Base-by-base conservation (phyloP, 2,113 vertebrate genomes). In the Nothoprocta pentlandii region DNA sequence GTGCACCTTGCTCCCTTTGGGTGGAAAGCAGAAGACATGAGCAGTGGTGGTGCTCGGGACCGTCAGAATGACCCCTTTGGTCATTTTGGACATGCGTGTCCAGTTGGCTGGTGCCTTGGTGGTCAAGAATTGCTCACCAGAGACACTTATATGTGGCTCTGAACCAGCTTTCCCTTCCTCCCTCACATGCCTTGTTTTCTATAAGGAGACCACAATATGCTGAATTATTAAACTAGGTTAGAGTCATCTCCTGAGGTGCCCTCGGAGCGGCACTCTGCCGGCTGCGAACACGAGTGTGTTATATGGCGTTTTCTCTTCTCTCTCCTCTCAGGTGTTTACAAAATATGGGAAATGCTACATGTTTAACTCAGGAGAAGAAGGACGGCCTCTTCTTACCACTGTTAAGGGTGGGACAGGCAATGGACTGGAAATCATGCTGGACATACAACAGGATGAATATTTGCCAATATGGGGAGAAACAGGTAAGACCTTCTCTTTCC, bases 261-360 rank as follows among this genome's bases (percentile, higher is more conserved):
- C 73, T 77, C 34, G 1, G 8, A 86, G 77, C 61, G 20, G 39
- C 34, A 32, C 41, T 42, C 41, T 54, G n/a, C 71, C 3, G 0
- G 25, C 3, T 46, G 44, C 58, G n/a, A 77, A 49, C 34, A 67
- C 6, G 4, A 0, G 0, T 53, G 39, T 32, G 8, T 77, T 23
- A 17, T 8, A 12, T 8, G n/a, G 76, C 53, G 59, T 53, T 86
- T 74, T 85, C 53, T 93, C 63, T 96, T 85, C 90, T 93, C 32
- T 90, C 23, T 94, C 73, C 91, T 79, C 11, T 2, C 97, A 99
- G 99, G 99, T 99, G 95, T 99, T 99, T 98, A 99, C 99, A 96
- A 98, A 99, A 92, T 99, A 99, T 39, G 99, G 99, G 87, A 99
- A 99, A 97, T 99, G 99, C 97, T 99, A 99, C 98, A 99, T 99